Conservation (phyloP, 2,797 vertebrate genomes). For the Chromis chromis region DNA sequence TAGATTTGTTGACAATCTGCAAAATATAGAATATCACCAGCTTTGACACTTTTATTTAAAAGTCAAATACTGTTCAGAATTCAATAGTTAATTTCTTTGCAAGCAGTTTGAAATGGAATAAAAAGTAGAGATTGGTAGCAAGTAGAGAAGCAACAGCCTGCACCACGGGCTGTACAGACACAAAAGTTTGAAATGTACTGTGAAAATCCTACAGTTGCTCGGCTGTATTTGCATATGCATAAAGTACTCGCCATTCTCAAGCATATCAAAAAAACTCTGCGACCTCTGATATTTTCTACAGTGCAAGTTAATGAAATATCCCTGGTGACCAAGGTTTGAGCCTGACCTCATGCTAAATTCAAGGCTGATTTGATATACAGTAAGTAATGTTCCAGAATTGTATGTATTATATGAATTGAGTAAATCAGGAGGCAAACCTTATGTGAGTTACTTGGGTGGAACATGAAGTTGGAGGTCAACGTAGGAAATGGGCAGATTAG, state of each 20-base stretch:
- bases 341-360: constrained; percentile 28
- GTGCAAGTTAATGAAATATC: constrained; percentile 2
- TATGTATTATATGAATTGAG: neutral
- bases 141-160: neutral
- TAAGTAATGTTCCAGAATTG: neutral
- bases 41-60: no score
- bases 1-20: no score
- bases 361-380: constrained; percentile 19
- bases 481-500: no score
- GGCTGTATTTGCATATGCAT: neutral
- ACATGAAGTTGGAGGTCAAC: no score
- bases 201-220: neutral
- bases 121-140: no score
- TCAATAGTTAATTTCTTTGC: no score
- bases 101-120: neutral
- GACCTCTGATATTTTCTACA: constrained; percentile 29
- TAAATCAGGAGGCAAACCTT: no score
- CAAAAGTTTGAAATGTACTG: neutral
- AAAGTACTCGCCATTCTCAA: neutral
- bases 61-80: neutral
- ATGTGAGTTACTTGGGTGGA: neutral
- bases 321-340: neutral
- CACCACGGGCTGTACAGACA: neutral
- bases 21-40: no score
- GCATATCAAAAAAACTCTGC: constrained; percentile 14